phyloP scores from a whole-genome alignment of 2,113 vertebrate species.

The Halichoeres trimaculatus region DNA sequence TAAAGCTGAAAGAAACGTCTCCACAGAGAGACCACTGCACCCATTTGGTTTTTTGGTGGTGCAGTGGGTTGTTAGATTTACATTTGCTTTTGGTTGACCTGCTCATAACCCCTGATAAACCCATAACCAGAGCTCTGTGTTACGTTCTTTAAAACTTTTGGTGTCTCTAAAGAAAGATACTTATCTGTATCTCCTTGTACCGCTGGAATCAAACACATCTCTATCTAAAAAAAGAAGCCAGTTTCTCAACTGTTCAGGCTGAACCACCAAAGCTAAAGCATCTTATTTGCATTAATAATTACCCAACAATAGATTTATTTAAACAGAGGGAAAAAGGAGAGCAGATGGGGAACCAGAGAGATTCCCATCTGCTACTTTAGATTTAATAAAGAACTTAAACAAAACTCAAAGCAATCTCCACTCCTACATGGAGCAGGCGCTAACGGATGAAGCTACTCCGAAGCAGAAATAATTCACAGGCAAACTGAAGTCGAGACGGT shows the following conservation, averaged over 20 bases:
- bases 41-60: not conserved
- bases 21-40: not conserved
- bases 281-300: not conserved
- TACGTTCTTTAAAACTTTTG: no score
- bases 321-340: not conserved
- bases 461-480: not conserved
- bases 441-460: not conserved
- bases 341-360: not conserved
- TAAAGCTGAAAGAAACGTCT: not conserved
- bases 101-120: no score
- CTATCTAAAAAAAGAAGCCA: no score
- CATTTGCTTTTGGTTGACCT: not conserved
- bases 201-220: no score
- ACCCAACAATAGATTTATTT: not conserved
- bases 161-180: no score
- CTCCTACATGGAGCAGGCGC: not conserved
- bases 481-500: not conserved
- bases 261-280: not conserved
- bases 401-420: not conserved
- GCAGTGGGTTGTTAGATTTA: not conserved
- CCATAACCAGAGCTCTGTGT: no score
- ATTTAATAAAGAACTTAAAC: constrained; percentile 5
- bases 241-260: not conserved
- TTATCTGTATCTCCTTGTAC: no score
- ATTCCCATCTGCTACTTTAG: not conserved